Percentiles rank a stretch among this genome's conserved stretches.
Evolutionary conservation across 2,888 invertebrate genomes (phyloP).

Genomic region (Drosophila fulvimacula): DNA sequence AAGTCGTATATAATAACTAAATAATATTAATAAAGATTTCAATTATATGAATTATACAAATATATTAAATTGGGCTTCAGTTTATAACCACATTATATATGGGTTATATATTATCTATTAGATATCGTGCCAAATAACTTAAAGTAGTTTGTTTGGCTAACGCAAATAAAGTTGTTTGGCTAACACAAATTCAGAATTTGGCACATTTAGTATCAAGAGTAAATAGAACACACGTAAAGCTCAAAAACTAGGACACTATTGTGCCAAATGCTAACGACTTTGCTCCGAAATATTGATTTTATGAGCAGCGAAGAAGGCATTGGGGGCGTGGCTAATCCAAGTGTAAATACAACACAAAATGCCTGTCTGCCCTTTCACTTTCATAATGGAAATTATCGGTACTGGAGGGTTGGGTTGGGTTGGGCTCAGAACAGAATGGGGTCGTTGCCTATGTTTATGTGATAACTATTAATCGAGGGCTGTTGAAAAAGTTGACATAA

Average conservation of each 20-base stretch:
- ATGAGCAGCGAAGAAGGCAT: not conserved
- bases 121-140: not conserved
- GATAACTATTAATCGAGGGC: conserved; percentile 33
- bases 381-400: conserved; percentile 53
- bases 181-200: not conserved
- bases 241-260: conserved; percentile 12
- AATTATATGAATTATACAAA: too few relatives aligned
- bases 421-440: not conserved
- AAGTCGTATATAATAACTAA: too few relatives aligned
- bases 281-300: conserved; percentile 59
- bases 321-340: conserved; percentile 12
- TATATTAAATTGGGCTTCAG: too few relatives aligned
- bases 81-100: too few relatives aligned
- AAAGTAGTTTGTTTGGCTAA: not conserved
- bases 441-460: conserved; percentile 17
- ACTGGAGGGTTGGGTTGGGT: conserved; percentile 1
- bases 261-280: conserved; percentile 22
- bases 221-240: conserved; percentile 2
- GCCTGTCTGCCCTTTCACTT: conserved; percentile 41
- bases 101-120: not conserved
- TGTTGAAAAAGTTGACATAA: not conserved
- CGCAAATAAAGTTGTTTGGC: conserved; percentile 18
- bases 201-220: conserved; percentile 9
- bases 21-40: too few relatives aligned
- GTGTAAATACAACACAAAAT: conserved; percentile 32